Evolutionary conservation across 2,888 invertebrate species (phyloP), one percentile per base, ranked within the genome.

Genomic region (Nymphalis polychloros): DNA sequence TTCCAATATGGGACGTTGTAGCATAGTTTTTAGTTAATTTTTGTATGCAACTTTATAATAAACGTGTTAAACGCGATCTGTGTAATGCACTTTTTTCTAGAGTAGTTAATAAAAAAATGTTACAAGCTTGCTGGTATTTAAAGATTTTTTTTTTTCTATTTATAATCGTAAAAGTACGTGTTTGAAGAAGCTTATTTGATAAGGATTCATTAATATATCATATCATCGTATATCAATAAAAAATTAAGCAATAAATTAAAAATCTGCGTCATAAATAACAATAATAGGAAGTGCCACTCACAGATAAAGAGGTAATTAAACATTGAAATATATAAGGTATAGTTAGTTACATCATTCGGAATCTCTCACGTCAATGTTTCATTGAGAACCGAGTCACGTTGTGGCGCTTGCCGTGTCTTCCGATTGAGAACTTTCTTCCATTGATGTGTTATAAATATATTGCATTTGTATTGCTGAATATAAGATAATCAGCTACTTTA

Each of bases 391-490:
- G 52, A 53, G 71, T 74, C 73, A 68, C 73, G 72, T 74, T 48
- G 52, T 65, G 69, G 72, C 73, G 72, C 69, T 75, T 74, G 71
- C 67, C 63, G 72, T 66, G 70, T 70, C 75, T 75, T 75, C 75
- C 75, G 73, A 74, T 73, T 70, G 70, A 68, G 72, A 72, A 70
- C 73, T 67, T 74, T 69, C 71, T 71, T 72, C 66, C 72, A 72
- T 69, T 68, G 59, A 69, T 64, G 61, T 62, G 53, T 53, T 50
- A 64, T 50, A 67, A 66, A 65, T 67, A 64, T 66, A 57, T 57
- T 57, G 27, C 35, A 57, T 57, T 57, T 27, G 41, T 57, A 57
- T 57, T 41, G 19, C 31, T 27, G 19, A 19, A 57, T 19, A 3
- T 41, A 41, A 57, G 19, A n/a, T 20, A 57, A 57, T n/a, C 31